Conservation (phyloP, 53 echinoderm and acorn worm species). For the Patiria pectinifera region DNA sequence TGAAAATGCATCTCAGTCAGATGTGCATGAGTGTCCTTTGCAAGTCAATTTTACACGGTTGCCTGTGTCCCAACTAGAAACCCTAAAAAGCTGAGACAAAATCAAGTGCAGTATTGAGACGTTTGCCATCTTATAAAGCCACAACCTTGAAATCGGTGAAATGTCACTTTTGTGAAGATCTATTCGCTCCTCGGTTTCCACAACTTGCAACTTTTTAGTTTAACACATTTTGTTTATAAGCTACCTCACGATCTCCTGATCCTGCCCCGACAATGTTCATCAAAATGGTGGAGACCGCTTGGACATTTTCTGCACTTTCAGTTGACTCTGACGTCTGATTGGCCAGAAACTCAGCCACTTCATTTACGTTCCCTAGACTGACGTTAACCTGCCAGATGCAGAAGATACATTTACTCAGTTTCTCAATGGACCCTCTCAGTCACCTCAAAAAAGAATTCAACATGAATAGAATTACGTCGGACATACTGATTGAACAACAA, state of each 20-base stretch:
- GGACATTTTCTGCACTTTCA: not conserved
- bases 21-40: too few relatives aligned
- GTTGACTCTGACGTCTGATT: constrained; percentile 18
- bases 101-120: too few relatives aligned
- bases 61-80: too few relatives aligned
- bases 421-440: not conserved
- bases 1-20: too few relatives aligned
- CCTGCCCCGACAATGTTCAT: not conserved
- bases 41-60: too few relatives aligned
- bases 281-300: constrained; percentile 10
- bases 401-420: not conserved
- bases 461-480: not conserved
- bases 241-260: not conserved
- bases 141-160: too few relatives aligned
- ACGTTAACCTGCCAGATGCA: constrained; percentile 22
- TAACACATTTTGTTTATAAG: too few relatives aligned
- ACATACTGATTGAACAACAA: too few relatives aligned
- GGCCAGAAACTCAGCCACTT: constrained; percentile 33
- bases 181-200: too few relatives aligned
- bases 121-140: too few relatives aligned
- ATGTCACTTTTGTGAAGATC: too few relatives aligned
- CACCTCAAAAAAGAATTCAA: not conserved
- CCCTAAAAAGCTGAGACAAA: too few relatives aligned
- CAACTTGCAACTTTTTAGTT: not conserved
- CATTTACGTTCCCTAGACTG: constrained; percentile 2